A percentile compares a stretch with the other conserved stretches of the same genome.
Evolutionary conservation across 2,888 invertebrate species (phyloP).

Genomic region (Heliconius hortense): DNA sequence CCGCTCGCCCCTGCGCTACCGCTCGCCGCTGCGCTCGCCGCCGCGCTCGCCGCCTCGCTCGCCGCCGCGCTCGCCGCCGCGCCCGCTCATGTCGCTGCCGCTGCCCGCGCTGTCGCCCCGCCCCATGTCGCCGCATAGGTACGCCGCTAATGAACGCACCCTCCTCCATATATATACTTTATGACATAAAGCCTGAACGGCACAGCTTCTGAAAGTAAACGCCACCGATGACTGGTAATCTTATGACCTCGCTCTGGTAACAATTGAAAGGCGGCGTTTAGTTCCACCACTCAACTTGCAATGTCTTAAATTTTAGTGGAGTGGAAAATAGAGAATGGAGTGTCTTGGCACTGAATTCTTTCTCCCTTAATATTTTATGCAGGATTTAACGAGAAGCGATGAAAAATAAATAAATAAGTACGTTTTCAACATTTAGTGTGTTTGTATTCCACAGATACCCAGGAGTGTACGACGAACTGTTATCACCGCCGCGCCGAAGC

Average conservation of each 20-base stretch:
- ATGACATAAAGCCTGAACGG: too few species aligned
- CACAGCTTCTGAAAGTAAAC: too few species aligned
- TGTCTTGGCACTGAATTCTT: too few species aligned
- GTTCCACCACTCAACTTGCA: too few species aligned
- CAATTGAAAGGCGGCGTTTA: too few species aligned
- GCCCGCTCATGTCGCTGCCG: slow-evolving; percentile 53
- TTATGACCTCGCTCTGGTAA: too few species aligned
- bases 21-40: slow-evolving; percentile 70
- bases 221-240: too few species aligned
- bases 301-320: too few species aligned
- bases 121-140: slow-evolving; percentile 57
- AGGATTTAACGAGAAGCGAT: too few species aligned
- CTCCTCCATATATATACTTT: too few species aligned
- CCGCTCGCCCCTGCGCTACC: slow-evolving; percentile 71
- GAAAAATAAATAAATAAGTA: not conserved
- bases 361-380: too few species aligned
- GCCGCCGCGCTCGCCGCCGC: slow-evolving; percentile 56
- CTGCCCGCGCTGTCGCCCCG: slow-evolving; percentile 50
- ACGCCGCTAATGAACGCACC: slow-evolving; percentile 31
- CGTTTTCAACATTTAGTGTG: not conserved
- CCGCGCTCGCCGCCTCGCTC: slow-evolving; percentile 44
- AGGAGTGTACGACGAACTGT: slow-evolving; percentile 77
- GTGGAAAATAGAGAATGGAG: too few species aligned
- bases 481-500: slow-evolving; percentile 76
- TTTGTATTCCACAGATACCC: slow-evolving; percentile 58